These are phyloP conservation scores for Cataglyphis hispanica DNA, from an alignment of 1,140 invertebrate genomes.

Conservation along the genomic window DNA sequence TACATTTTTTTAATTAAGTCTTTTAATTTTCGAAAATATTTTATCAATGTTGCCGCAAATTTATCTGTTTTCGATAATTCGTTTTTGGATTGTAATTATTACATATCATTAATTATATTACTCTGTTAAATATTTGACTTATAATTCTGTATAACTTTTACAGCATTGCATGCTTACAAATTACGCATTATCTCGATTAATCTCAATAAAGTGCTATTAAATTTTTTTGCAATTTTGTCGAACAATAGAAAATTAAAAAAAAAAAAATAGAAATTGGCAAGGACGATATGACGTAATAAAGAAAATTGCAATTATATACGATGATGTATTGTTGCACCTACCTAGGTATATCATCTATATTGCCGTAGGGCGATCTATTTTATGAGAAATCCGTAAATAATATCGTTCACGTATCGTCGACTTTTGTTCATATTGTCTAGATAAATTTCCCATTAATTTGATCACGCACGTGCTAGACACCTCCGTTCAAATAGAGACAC, in stretches of 20 bases:
- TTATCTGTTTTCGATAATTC: slow-evolving; percentile 5
- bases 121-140: background rate
- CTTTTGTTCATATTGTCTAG: slow-evolving; percentile 35
- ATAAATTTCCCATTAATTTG: slow-evolving; percentile 54
- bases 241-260: background rate
- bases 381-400: slow-evolving; percentile 32
- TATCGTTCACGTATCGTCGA: slow-evolving; percentile 9
- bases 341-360: background rate
- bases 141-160: background rate
- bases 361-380: slow-evolving; percentile 8
- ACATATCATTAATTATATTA: background rate
- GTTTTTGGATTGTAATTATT: background rate
- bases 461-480: background rate
- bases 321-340: slow-evolving; percentile 8
- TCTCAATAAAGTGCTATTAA: background rate
- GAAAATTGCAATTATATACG: slow-evolving; percentile 4
- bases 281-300: background rate
- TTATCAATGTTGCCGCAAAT: background rate
- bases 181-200: background rate
- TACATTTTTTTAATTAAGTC: slow-evolving; percentile 6
- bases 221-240: background rate
- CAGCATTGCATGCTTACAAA: background rate
- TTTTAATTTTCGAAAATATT: background rate
- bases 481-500: slow-evolving; percentile 24
- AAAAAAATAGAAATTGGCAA: background rate